These are phyloP conservation scores for Pemphigus obesinymphae DNA, from an alignment of 1,140 invertebrate genomes.

Conservation along the genomic window DNA sequence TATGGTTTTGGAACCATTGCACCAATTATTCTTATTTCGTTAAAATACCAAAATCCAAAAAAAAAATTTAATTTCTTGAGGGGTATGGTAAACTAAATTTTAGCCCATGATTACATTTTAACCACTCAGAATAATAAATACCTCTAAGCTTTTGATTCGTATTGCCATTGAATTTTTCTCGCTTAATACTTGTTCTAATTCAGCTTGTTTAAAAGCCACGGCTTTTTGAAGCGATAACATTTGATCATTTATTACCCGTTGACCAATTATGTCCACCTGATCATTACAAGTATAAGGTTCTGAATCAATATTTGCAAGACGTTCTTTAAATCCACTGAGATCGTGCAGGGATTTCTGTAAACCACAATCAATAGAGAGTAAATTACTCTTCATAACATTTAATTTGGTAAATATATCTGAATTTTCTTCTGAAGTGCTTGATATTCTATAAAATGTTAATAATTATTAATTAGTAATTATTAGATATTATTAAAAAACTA, in stretches of 20 bases:
- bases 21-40: no score
- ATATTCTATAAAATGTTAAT: neutral
- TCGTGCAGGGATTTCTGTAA: constrained; percentile 26
- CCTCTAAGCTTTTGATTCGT: constrained; percentile 4
- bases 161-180: constrained; percentile 18
- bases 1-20: no score
- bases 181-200: neutral
- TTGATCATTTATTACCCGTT: neutral
- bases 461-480: neutral
- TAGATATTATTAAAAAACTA: neutral
- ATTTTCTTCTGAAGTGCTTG: neutral
- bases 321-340: constrained; percentile 25
- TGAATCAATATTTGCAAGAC: neutral
- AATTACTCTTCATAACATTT: constrained; percentile 30
- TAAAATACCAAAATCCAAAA: no score
- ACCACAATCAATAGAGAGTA: constrained; percentile 31
- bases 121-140: neutral
- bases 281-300: neutral
- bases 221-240: constrained; percentile 28
- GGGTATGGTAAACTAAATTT: no score
- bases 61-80: no score
- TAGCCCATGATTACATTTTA: no score
- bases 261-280: neutral
- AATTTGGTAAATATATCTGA: neutral
- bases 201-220: constrained; percentile 7